Percentiles rank a stretch among this genome's conserved stretches.
phyloP scores from a whole-genome alignment of 1,140 invertebrate genomes.

The Danaus melanippus region DNA sequence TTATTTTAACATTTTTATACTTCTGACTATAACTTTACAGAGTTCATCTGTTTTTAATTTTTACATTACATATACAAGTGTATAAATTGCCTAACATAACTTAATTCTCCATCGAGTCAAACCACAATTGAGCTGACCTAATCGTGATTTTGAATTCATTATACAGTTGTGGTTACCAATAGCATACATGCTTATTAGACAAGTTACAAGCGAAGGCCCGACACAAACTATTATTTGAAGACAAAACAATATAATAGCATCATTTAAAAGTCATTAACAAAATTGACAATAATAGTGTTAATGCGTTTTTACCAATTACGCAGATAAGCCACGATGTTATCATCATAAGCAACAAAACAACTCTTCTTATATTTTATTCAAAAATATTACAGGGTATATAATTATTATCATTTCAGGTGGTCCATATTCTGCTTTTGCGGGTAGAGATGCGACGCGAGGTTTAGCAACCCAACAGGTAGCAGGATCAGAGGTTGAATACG shows the following conservation, averaged over 20 bases:
- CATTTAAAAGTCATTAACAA: no score
- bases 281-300: no score
- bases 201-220: slow-evolving; percentile 1
- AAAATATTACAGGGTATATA: no score
- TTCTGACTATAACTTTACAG: no score
- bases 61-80: no score
- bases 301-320: no score
- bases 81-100: no score
- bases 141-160: slow-evolving; percentile 15
- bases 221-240: slow-evolving; percentile 1
- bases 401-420: slow-evolving; percentile 41
- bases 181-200: slow-evolving; percentile 8
- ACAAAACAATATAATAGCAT: neutral
- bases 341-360: no score
- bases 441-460: slow-evolving; percentile 52
- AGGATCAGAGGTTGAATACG: slow-evolving; percentile 50
- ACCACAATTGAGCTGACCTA: slow-evolving; percentile 16
- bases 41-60: no score
- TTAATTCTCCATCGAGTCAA: neutral
- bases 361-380: no score
- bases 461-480: slow-evolving; percentile 53
- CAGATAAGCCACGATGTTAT: no score
- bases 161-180: slow-evolving; percentile 7
- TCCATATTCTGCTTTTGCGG: slow-evolving; percentile 56
- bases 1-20: no score